Base-by-base conservation (phyloP, 1,140 invertebrate species). In the Heliconius melpomene region DNA sequence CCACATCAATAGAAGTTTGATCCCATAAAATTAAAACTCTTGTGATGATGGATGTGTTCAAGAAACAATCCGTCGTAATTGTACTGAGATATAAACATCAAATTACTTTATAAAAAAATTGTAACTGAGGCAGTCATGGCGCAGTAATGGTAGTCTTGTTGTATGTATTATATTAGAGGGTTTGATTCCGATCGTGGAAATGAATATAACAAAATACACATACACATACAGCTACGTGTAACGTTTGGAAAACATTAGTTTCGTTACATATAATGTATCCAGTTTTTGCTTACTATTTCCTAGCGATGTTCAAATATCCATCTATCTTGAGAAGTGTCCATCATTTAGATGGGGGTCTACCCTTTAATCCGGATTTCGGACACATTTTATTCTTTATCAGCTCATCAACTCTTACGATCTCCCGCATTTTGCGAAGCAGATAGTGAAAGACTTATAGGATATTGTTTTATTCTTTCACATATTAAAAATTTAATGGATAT, bases 251-350 rank as follows among this genome's bases (percentile, higher is more conserved):
- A 20, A 20, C 50, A 20, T 52, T 52, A 20, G 18, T 20, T 52
- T 52, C 2, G 2, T 52, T 20, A 52, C 50, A 20, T 52, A 52
- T 7, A 52, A 52, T 52, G 7, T 6, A 52, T 52, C 16, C 7
- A 18, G 16, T 75, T 79, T 75, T 79, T 75, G 74, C 54, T 75
- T 70, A 79, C 52, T 36, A 60, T 38, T 9, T 20, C 20, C 46
- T 46, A 60, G 74, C 66, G 52, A 72, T 8, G 66, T 70, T 50
- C 60, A 72, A 36, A 54, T 46, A 72, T 57, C 78, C 66, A 75
- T 75, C 54, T 79, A 79, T 79, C 78, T 79, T 72, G 73, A 26
- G 26, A 50, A 36, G 26, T 75, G 78, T 75, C 78, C 46, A 40
- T 79, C 78, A 72, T 50, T 75, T 46, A 66, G 74, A 72, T 38